phyloP scores from a whole-genome alignment of 2,888 invertebrate genomes.

The Nomada lathburiana region DNA sequence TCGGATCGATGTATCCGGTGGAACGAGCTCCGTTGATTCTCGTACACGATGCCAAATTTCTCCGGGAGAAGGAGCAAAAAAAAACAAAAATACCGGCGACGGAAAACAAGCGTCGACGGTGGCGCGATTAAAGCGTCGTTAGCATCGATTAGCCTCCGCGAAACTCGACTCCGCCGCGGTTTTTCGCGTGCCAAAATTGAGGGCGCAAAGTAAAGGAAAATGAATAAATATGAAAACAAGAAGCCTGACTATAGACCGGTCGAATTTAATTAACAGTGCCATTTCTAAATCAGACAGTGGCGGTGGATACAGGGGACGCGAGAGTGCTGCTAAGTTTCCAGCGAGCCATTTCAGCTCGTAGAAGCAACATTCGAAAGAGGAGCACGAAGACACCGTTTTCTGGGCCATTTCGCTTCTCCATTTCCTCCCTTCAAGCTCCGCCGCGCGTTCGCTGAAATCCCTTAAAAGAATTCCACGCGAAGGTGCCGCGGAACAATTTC shows the following conservation, averaged over 20 bases:
- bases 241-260: not conserved
- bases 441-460: slow-evolving; percentile 38
- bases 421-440: slow-evolving; percentile 31
- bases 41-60: slow-evolving; percentile 66
- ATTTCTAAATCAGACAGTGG: not conserved
- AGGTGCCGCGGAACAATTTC: slow-evolving; percentile 45
- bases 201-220: too few species aligned
- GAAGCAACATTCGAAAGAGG: slow-evolving; percentile 29
- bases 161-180: slow-evolving; percentile 46
- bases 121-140: slow-evolving; percentile 74
- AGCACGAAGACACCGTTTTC: slow-evolving; percentile 40
- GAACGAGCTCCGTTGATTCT: slow-evolving; percentile 56
- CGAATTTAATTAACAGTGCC: slow-evolving; percentile 3
- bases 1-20: slow-evolving; percentile 64
- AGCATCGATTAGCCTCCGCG: slow-evolving; percentile 73
- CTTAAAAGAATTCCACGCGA: slow-evolving; percentile 45
- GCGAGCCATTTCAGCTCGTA: not conserved
- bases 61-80: not conserved
- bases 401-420: slow-evolving; percentile 39
- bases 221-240: not conserved
- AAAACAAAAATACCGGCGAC: not conserved
- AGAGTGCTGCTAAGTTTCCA: not conserved
- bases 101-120: slow-evolving; percentile 43
- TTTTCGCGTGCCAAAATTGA: slow-evolving; percentile 35
- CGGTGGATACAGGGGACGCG: not conserved